Evolutionary conservation across 2,113 vertebrate genomes (phyloP).

Genomic region (Onychorhynchus coronatus): DNA sequence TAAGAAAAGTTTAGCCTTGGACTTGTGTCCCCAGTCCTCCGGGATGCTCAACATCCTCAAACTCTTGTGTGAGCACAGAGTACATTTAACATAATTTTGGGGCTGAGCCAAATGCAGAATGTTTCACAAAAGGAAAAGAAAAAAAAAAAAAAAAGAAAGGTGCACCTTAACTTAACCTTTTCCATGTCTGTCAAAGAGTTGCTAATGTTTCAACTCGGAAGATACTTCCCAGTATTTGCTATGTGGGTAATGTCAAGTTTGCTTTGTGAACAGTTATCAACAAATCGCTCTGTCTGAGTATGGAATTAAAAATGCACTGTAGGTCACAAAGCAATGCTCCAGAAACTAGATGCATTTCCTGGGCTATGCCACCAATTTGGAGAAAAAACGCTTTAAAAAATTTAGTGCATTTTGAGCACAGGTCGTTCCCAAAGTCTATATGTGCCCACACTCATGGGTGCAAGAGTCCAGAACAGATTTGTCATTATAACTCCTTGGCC

Average conservation of each 20-base stretch:
- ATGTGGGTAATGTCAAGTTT: background rate
- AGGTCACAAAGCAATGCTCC: background rate
- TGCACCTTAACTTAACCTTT: background rate
- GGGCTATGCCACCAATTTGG: background rate
- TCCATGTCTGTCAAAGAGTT: background rate
- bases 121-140: background rate
- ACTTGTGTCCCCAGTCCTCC: background rate
- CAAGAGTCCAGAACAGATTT: background rate
- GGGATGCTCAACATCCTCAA: background rate
- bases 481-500: background rate
- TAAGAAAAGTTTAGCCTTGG: background rate
- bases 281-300: background rate
- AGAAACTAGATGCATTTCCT: background rate
- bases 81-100: background rate
- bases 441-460: background rate
- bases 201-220: background rate
- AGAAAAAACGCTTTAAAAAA: background rate
- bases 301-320: background rate
- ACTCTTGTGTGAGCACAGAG: background rate
- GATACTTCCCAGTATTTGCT: background rate
- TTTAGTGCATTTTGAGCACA: background rate
- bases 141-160: background rate
- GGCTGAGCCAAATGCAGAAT: background rate
- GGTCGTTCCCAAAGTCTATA: accelerated
- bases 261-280: background rate